Conservation (phyloP, 2,113 vertebrate species). For the Salvator merianae region DNA sequence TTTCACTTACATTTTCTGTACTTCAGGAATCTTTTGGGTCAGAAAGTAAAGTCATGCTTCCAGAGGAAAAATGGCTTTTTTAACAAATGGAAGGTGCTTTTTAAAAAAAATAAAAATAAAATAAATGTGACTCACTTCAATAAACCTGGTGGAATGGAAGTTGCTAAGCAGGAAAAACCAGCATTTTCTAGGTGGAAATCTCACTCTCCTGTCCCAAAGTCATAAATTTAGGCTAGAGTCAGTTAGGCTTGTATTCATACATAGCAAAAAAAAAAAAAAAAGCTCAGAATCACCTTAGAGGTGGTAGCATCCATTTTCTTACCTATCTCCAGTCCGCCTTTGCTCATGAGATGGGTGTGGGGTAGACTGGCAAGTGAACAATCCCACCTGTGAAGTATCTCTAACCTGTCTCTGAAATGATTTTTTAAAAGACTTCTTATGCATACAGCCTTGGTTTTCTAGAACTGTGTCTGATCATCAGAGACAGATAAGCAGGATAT, state of each 20-base stretch:
- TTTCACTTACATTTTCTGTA: not conserved
- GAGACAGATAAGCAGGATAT: too few species aligned
- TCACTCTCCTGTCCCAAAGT: too few species aligned
- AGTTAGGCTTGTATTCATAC: not conserved
- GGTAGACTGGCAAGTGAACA: too few species aligned
- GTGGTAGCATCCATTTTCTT: too few species aligned
- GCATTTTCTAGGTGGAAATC: not conserved
- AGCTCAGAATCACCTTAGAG: too few species aligned
- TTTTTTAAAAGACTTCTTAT: too few species aligned
- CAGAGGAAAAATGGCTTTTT: not conserved
- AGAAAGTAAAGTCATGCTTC: not conserved
- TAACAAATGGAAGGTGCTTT: not conserved
- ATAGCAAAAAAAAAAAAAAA: too few species aligned
- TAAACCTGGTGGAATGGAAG: not conserved
- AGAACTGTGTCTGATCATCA: too few species aligned
- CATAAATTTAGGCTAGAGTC: not conserved
- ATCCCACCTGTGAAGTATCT: too few species aligned
- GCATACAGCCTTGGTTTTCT: not conserved
- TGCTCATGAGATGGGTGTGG: too few species aligned
- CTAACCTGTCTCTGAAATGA: too few species aligned
- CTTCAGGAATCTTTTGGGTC: not conserved
- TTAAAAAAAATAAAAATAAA: not conserved
- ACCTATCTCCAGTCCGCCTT: too few species aligned
- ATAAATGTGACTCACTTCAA: not conserved
- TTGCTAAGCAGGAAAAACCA: not conserved